Percentiles rank a stretch among this genome's conserved stretches.
Evolutionary conservation across 1,140 invertebrate species (phyloP).

Genomic region (Sitodiplosis mosellana): DNA sequence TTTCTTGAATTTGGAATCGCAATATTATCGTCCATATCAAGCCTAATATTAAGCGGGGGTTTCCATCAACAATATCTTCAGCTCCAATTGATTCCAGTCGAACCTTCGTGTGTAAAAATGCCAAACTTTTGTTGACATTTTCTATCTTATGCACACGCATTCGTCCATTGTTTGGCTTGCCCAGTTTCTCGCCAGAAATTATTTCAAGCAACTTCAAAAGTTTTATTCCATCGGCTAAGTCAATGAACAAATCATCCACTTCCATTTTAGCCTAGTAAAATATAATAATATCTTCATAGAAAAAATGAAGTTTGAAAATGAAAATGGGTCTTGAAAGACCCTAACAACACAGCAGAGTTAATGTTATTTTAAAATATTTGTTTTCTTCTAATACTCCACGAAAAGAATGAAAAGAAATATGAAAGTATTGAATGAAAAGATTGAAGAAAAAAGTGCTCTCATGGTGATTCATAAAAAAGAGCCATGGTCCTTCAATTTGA

Average conservation of each 20-base stretch:
- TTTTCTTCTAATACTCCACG: no score
- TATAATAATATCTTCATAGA: slow-evolving; percentile 1
- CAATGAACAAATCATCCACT: slow-evolving; percentile 91
- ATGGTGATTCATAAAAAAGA: no score
- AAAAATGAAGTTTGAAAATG: no score
- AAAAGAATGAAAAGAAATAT: no score
- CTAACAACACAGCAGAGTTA: no score
- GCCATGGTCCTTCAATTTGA: no score
- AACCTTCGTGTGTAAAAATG: slow-evolving; percentile 94
- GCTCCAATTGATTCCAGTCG: slow-evolving; percentile 95
- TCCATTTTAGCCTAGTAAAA: slow-evolving; percentile 71
- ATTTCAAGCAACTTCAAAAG: slow-evolving; percentile 95
- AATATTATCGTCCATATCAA: slow-evolving; percentile 98
- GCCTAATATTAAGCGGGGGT: slow-evolving; percentile 86
- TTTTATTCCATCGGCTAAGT: slow-evolving; percentile 88
- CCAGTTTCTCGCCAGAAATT: slow-evolving; percentile 94
- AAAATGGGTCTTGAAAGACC: neutral
- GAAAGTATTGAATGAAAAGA: no score
- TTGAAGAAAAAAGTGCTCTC: no score
- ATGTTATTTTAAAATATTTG: no score
- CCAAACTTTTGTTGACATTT: slow-evolving; percentile 96
- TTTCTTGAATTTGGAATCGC: slow-evolving; percentile 95
- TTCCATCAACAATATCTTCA: slow-evolving; percentile 97
- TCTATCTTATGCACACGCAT: slow-evolving; percentile 99
- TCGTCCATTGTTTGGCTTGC: slow-evolving; percentile 87